These are phyloP conservation scores for Heliconius sara DNA, from an alignment of 2,888 invertebrate species.

Conservation along the genomic window DNA sequence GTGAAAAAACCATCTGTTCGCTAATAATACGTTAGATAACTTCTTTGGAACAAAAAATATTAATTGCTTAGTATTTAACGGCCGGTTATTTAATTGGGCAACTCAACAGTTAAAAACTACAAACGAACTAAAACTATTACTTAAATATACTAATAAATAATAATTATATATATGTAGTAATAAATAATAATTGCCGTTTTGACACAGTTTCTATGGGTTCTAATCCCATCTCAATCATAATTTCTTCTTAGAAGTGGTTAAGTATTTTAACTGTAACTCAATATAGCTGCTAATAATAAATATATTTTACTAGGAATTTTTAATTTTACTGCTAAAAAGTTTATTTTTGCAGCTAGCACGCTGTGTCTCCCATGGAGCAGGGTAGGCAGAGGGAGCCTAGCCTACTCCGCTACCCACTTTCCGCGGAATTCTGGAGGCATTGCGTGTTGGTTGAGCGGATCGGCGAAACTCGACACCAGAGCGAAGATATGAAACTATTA, in stretches of 20 bases:
- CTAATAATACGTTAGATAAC: neutral
- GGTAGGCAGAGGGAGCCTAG: neutral
- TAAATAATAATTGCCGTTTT: no score
- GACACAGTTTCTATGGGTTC: no score
- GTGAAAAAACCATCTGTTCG: neutral
- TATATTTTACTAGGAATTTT: no score
- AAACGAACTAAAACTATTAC: neutral
- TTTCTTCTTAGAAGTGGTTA: no score
- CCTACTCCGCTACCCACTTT: no score
- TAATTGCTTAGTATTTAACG: neutral
- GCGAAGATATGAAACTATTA: neutral
- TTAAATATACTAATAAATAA: neutral
- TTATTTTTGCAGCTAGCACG: no score
- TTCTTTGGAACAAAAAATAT: neutral
- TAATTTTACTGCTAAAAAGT: no score
- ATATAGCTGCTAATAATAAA: no score
- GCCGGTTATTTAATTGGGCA: neutral
- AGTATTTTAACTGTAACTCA: no score
- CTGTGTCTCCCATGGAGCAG: no score
- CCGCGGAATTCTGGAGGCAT: neutral
- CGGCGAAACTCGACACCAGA: neutral
- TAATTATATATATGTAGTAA: no score
- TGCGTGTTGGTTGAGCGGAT: neutral
- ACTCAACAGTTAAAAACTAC: neutral
- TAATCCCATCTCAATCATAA: no score